Evolutionary conservation across 2,797 vertebrate species (phyloP), one percentile per base, ranked within the genome.

Genomic region (Characodon lateralis): DNA sequence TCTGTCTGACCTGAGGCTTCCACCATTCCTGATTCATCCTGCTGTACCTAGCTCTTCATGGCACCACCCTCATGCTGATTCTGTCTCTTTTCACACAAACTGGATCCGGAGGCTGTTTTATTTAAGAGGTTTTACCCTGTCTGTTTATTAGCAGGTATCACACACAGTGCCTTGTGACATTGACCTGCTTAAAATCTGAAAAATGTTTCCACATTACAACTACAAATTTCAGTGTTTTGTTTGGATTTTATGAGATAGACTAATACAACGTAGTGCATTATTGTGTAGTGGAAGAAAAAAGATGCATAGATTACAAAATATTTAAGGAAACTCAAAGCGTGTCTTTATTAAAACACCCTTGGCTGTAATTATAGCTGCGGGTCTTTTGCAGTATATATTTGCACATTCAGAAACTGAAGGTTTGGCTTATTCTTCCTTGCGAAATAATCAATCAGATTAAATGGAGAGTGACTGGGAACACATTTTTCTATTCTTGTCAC

Each of bases 41-140:
- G 77, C 46, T 3, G 50, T 87, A 88, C 86, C 82, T 83, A 82
- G 73, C 71, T 75, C 77, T 78, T 79, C 73, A 78, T 18, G 22
- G 76, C 85, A 72, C 74, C 83, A 74, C 82, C 76, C 68, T 83
- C 28, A 1, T 86, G 84, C 86, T 87, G 87, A 89, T 85, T 85
- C 86, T 3, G 77, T 85, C 83, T 89, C 75, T 87, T 85, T 85
- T 88, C 86, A 73, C 70, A 28, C 3, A 89, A 85, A 88, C 85
- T 84, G 79, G 88, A 87, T 85, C 85, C 81, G 78, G 85, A 84
- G 75, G 74, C 78, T 81, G 78, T 74, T 85, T 83, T 85, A 88
- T 88, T 78, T 85, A 73, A 72, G 86, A 80, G 85, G 85, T 87
- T 88, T 70, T 1, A 86, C 81, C 59, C 59, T 28, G 13, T 61